A percentile compares a stretch with the other conserved stretches of the same genome.
Conservation (phyloP, 2,113 vertebrate genomes). For the Panurus biarmicus region DNA sequence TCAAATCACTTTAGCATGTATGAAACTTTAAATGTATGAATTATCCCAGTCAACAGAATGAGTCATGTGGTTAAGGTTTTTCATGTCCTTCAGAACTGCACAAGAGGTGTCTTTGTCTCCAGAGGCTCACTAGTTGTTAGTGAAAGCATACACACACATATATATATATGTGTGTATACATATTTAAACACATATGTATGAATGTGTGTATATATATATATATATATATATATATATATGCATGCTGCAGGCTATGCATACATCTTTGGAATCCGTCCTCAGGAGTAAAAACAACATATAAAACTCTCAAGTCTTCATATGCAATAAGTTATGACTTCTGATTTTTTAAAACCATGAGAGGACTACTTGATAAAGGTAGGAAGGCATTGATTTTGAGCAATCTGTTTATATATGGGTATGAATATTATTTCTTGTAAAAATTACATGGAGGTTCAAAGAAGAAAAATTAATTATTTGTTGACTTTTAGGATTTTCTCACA, state of each 20-base stretch:
- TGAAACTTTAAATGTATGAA: conserved; percentile 19
- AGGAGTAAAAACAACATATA: background rate
- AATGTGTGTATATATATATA: too few species aligned
- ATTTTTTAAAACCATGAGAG: background rate
- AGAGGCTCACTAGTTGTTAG: background rate
- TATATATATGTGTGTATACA: background rate
- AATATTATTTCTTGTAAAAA: background rate
- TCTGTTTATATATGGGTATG: background rate
- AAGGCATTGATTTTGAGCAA: background rate
- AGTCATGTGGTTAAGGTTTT: background rate
- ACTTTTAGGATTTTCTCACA: background rate
- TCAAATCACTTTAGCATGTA: background rate
- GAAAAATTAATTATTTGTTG: background rate
- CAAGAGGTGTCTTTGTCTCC: background rate
- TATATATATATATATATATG: too few species aligned
- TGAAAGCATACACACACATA: background rate
- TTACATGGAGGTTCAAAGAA: background rate
- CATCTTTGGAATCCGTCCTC: background rate
- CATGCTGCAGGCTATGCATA: background rate
- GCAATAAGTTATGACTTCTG: background rate
- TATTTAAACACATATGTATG: rapidly evolving
- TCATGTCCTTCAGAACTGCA: background rate
- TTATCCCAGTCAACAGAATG: background rate
- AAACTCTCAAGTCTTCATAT: background rate
- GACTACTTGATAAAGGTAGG: background rate